Conservation (phyloP, 2,888 invertebrate species). For the Bellardia pandia region DNA sequence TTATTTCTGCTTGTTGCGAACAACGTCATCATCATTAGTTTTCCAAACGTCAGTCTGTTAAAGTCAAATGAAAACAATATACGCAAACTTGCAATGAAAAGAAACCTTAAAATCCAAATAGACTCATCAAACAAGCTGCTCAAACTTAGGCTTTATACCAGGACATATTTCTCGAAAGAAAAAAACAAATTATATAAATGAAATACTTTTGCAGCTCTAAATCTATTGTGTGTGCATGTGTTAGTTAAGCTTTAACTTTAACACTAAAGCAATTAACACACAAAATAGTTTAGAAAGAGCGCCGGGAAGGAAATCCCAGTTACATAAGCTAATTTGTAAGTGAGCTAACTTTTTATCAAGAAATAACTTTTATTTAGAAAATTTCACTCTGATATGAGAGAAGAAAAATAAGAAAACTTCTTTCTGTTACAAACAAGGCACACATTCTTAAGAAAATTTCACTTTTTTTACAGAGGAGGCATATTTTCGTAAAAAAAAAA, state of each 20-base stretch:
- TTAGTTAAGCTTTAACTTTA: constrained; percentile 48
- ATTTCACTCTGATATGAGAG: no score
- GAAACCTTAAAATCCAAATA: constrained; percentile 33
- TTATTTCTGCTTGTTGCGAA: neutral
- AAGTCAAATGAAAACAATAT: constrained; percentile 76
- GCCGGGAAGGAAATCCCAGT: constrained; percentile 17
- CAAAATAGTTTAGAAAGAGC: neutral
- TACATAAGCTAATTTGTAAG: no score
- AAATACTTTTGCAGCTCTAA: neutral
- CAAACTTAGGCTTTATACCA: constrained; percentile 47
- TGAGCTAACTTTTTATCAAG: no score
- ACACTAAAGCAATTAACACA: constrained; percentile 69
- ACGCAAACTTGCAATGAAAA: neutral
- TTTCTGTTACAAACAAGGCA: no score
- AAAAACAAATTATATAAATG: neutral
- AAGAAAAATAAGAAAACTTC: no score
- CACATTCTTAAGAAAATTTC: no score
- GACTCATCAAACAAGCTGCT: constrained; percentile 60
- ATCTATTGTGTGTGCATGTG: neutral
- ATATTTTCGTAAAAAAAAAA: no score
- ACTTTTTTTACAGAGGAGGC: no score
- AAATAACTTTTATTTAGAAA: no score
- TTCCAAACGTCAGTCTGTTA: constrained; percentile 73
- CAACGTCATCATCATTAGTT: constrained; percentile 81
- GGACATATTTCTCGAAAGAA: constrained; percentile 55